Base-by-base conservation (phyloP, 2,888 invertebrate genomes). In the Caradrina clavipalpis region DNA sequence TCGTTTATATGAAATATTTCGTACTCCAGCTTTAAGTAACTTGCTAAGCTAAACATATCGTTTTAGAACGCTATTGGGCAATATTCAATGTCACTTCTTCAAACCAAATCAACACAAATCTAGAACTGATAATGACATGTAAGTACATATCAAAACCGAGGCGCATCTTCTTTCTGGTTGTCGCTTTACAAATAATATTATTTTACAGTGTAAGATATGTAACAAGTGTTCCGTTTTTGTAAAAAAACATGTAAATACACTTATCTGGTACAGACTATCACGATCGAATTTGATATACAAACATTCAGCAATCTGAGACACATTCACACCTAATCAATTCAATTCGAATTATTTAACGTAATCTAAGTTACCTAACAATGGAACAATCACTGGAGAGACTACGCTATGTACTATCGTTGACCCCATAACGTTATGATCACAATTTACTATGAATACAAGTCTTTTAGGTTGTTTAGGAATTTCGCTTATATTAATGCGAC, bases 191-290 rank as follows among this genome's bases (percentile, higher is more conserved):
- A 83, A 85, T 86, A 87, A 86, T 85, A 87, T 86, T 86, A 87
- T 86, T 88, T 87, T 91, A 92, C 88, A 92, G 94, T 95, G 94
- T 92, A 92, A 91, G 94, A 94, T 94, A 95, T 94, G 94, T 95
- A 95, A 95, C 94, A 89, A 94, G 95, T 94, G 95, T 92, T 84
- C 84, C 83, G 86, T 86, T 87, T 78, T 86, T 78, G 77, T 86
- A 84, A 88, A 89, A 49, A 90, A 88, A 87, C 75, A 77, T 73
- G 90, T 92, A 93, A 93, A 93, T 93, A 93, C 93, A 92, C 88
- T 87, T 90, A 90, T 92, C 84, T 84, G 84, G 84, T 84, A 84
- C 84, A 79, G 77, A 84, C 91, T 93, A 93, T 92, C 86, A 87
- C 89, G 80, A 85, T 87, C 81, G 63, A 79, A 78, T 80, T 78